Base-by-base conservation (phyloP, 2,888 invertebrate genomes). In the Melanophora roralis region DNA sequence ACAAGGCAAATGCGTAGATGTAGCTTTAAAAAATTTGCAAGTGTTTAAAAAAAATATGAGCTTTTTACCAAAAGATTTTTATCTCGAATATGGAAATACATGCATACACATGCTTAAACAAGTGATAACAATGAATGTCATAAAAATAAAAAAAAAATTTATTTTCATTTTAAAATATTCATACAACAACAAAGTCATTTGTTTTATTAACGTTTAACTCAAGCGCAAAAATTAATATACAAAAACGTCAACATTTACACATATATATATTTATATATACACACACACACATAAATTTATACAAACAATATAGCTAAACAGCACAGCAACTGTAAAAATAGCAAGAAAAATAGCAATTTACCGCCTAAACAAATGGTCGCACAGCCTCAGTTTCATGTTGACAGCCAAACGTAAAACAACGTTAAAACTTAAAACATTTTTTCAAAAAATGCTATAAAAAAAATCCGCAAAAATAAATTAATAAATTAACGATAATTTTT, bases 321-420 rank as follows among this genome's bases (percentile, higher is more conserved):
- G 67, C 12, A 32, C 38, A 69, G 57, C 67, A 57, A 60, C 21
- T 55, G 32, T 45, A 45, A 62, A 68, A 75, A 62, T 51, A 72
- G 67, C 55, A 49, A 73, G 59, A 81, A 81, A 69, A 81, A 47
- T 60, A 53, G 40, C 85, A 84, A 85, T 87, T 87, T 86, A 84
- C 86, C 85, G 86, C 87, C 85, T 85, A 86, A 87, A 83, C 86
- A 84, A 83, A 83, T 82, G 81, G 85, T 78, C 83, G 86, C 88
- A 84, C 84, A 83, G 85, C 82, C 84, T 88, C 88, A 89, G 88
- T 89, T 85, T 84, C 83, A 85, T 84, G 85, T 84, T 86, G 86
- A 87, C 88, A 84, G 86, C 84, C 86, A 83, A 85, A 86, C 87
- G 86, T 75, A 84, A 84, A 86, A 84, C 86, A 89, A 73, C 80